Base-by-base conservation (phyloP, 2,888 invertebrate genomes). In the Macrosoma leucophasiata region DNA sequence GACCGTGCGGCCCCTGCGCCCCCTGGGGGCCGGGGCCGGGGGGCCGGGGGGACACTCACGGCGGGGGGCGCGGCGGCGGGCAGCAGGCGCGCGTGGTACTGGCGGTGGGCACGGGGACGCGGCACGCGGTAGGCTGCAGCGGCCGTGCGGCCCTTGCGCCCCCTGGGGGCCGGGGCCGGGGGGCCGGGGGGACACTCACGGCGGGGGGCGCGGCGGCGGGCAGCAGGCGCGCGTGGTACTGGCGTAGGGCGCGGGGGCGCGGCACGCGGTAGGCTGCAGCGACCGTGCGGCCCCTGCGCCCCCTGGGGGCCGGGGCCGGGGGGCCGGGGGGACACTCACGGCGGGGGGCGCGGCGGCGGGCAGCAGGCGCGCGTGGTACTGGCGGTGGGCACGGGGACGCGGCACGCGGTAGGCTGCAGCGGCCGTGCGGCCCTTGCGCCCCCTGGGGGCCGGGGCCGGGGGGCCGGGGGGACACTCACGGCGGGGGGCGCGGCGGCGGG, bases 11-110 rank as follows among this genome's bases (percentile, higher is more conserved):
- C 96, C 96, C 48, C 98, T 89, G 2, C 95, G 86, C 47, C n/a
- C n/a, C n/a, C n/a, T n/a, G n/a, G n/a, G n/a, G n/a, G n/a, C n/a
- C n/a, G n/a, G n/a, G n/a, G n/a, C n/a, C n/a, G n/a, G n/a, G n/a
- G n/a, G n/a, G n/a, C n/a, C n/a, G n/a, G n/a, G n/a, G n/a, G n/a
- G n/a, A 20, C 13, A 58, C 58, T 52, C 2, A 96, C 91, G 0
- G 95, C 93, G 1, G 97, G 95, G 3, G 96, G 96, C 92, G 97
- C 97, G 32, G 93, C 91, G 32, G 94, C 86, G 18, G 90, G 87
- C 61, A 96, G 95, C 17, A 99, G 85, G 41, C 97, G 91, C 33
- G 91, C 90, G 71, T 97, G 96, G 60, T 93, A 93, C 9, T 42
- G 94, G 60, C 92, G 29, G 17, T 90, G 88, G 2, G 90, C 90